Base-by-base conservation (phyloP, 2,113 vertebrate genomes). In the Eudyptes chrysolophus region DNA sequence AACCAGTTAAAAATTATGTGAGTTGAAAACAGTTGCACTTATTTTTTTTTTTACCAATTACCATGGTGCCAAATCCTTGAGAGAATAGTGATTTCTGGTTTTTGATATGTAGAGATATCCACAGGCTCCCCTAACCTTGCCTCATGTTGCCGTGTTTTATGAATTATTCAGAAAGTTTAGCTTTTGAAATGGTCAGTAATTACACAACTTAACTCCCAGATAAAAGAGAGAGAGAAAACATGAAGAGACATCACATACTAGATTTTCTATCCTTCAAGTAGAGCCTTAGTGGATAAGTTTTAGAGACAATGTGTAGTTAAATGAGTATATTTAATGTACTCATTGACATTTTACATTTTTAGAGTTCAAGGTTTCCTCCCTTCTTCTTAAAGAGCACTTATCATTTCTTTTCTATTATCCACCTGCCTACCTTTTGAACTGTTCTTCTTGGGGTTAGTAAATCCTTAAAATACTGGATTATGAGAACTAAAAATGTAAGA, bases 161-260 rank as follows among this genome's bases (percentile, higher is more conserved):
- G 89, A 95, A 97, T 97, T 93, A 97, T 97, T 97, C 92, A 97
- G 77, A 54, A 97, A 94, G 36, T 90, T 92, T 90, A 76, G 36
- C 83, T 94, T 96, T 96, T 96, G 88, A 93, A 96, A 75, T 89
- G 83, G 82, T 81, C 92, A 83, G 77, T 96, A 97, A 97, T 97
- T 95, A 92, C 46, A 69, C n/a, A 80, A 90, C 85, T 95, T 96
- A 94, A 69, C 46, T 89, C 44, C 0, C 4, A 91, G 80, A 87
- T 79, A 84, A 90, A 88, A 93, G n/a, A 78, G 58, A 88, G 66
- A 55, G 26, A 49, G 40, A 82, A 49, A 93, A 87, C 62, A 81
- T 51, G 52, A 93, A 94, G 72, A 72, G 34, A 52, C 46, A 86
- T 64, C 86, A 89, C 11, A 22, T 62, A 93, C 70, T 42, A 64